Conservation (phyloP, 1,140 invertebrate genomes). For the Centruroides vittatus region DNA sequence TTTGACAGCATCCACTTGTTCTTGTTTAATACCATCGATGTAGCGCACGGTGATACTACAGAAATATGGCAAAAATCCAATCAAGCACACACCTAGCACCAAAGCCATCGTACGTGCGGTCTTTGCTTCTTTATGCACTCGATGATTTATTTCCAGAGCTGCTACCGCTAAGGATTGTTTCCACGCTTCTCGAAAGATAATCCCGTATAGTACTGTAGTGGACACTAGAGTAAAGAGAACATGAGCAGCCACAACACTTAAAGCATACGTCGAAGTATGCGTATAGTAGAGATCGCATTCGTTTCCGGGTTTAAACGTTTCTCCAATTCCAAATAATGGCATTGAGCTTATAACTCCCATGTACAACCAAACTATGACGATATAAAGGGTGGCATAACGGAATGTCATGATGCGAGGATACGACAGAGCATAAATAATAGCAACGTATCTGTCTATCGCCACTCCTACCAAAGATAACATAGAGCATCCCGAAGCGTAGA, state of each 20-base stretch:
- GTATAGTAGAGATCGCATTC: conserved; percentile 21
- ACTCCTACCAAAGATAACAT: conserved; percentile 18
- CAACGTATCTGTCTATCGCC: conserved; percentile 58
- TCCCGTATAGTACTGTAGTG: conserved; percentile 14
- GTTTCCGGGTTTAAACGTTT: conserved; percentile 3
- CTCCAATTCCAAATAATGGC: conserved; percentile 13
- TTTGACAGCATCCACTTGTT: conserved; percentile 9
- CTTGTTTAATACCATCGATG: conserved; percentile 7
- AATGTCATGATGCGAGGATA: conserved; percentile 14
- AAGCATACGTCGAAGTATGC: conserved; percentile 9
- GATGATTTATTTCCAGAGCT: conserved; percentile 6
- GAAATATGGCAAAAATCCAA: conserved; percentile 19
- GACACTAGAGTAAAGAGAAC: conserved; percentile 15
- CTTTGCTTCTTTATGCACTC: conserved; percentile 15
- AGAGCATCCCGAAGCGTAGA: conserved; percentile 17
- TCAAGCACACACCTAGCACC: conserved; percentile 17
- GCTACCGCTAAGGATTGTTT: conserved; percentile 16
- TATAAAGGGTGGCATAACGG: conserved; percentile 1
- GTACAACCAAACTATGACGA: conserved; percentile 15
- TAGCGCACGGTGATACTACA: conserved; percentile 15
- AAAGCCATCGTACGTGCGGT: conserved; percentile 20
- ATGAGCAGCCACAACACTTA: conserved; percentile 13
- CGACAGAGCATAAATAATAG: conserved; percentile 68
- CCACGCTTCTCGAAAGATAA: conserved; percentile 20
- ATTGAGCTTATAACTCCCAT: conserved; percentile 17